Evolutionary conservation across 2,113 vertebrate genomes (phyloP).

Genomic region (Corythoichthys intestinalis): DNA sequence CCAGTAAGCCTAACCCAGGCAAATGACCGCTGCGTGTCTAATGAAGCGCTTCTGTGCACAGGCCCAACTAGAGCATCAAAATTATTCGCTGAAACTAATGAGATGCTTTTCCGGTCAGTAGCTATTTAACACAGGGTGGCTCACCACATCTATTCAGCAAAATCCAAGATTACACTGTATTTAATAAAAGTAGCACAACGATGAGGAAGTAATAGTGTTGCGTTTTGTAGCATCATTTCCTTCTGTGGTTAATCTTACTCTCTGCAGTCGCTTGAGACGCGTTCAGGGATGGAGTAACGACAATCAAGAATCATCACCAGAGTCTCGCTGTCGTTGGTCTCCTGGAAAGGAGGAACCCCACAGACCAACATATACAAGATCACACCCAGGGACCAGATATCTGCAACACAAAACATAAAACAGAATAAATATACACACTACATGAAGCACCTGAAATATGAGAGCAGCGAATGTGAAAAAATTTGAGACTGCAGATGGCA

Average conservation of each 20-base stretch:
- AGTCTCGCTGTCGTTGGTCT: conserved; percentile 88
- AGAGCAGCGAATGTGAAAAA: neutral
- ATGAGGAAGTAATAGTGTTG: neutral
- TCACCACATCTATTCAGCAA: conserved; percentile 3
- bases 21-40: neutral
- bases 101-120: conserved; percentile 39
- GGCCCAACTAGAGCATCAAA: conserved; percentile 27
- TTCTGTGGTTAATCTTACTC: conserved; percentile 61
- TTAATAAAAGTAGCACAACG: neutral
- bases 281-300: conserved; percentile 75
- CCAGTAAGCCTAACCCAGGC: neutral
- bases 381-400: conserved; percentile 87
- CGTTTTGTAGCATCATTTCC: too few relatives aligned
- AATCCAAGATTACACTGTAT: neutral
- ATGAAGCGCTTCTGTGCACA: conserved; percentile 5
- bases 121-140: conserved; percentile 11
- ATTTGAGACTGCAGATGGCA: neutral
- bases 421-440: conserved; percentile 3
- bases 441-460: neutral
- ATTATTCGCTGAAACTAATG: conserved; percentile 45
- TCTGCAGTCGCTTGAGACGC: conserved; percentile 75
- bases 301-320: conserved; percentile 92
- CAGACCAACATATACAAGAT: conserved; percentile 90
- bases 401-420: conserved; percentile 60
- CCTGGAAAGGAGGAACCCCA: conserved; percentile 84